Conservation (phyloP, 92 coral and sea anemone species). For the Phenganax stokvisi region DNA sequence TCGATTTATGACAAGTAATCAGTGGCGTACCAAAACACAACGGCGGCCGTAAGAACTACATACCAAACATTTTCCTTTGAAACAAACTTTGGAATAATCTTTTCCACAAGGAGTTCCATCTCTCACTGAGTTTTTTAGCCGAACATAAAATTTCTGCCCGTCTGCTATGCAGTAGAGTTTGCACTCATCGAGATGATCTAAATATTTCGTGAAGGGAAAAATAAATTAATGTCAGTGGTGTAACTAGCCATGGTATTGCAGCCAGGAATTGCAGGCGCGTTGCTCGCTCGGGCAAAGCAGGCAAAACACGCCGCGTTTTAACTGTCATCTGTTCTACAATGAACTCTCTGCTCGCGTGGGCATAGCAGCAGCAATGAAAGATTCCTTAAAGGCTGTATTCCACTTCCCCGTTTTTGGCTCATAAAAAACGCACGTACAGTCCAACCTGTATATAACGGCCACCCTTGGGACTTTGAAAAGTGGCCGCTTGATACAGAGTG, state of each 20-base stretch:
- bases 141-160: slow-evolving; percentile 86
- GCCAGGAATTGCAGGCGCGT: background rate
- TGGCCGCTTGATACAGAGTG: too few species aligned
- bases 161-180: slow-evolving; percentile 87
- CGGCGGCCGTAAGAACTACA: background rate
- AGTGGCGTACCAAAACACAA: background rate
- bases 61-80: slow-evolving; percentile 89
- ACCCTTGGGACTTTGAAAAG: too few species aligned
- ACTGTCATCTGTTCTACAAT: too few species aligned
- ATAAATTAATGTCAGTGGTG: background rate
- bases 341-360: too few species aligned
- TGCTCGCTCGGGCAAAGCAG: too few species aligned
- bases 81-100: slow-evolving; percentile 70
- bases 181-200: slow-evolving; percentile 69
- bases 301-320: too few species aligned
- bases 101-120: slow-evolving; percentile 94
- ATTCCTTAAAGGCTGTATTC: too few species aligned
- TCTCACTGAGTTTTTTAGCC: slow-evolving; percentile 63
- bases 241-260: background rate
- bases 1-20: too few species aligned
- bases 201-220: background rate
- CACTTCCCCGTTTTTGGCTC: too few species aligned
- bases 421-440: too few species aligned
- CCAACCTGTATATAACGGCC: too few species aligned
- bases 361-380: too few species aligned